Evolutionary conservation across 1,140 invertebrate species (phyloP).

Genomic region (Latrodectus geometricus): DNA sequence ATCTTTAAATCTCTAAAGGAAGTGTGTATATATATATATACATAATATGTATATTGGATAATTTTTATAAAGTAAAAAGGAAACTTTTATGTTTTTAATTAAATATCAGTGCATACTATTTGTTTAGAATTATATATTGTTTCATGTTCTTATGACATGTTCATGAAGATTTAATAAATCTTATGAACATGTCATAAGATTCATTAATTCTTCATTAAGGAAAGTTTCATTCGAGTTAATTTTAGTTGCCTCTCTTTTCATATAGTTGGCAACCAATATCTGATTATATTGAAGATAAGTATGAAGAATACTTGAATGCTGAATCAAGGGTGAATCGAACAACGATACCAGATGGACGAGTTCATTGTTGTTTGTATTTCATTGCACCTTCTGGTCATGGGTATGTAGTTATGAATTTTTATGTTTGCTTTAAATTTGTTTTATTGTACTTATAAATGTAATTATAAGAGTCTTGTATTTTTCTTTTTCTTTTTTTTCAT

Average conservation of each 20-base stretch:
- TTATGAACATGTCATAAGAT: too few relatives aligned
- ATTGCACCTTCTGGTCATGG: conserved; percentile 97
- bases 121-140: too few relatives aligned
- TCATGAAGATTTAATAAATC: too few relatives aligned
- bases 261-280: conserved; percentile 95
- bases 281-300: conserved; percentile 96
- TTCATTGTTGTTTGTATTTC: conserved; percentile 99
- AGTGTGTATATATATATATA: too few relatives aligned
- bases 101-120: too few relatives aligned
- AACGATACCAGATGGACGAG: conserved; percentile 75
- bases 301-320: conserved; percentile 95
- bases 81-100: too few relatives aligned
- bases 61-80: too few relatives aligned
- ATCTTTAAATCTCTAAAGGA: too few relatives aligned
- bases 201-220: too few relatives aligned
- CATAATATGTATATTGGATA: too few relatives aligned
- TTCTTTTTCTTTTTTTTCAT: not conserved
- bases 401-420: conserved; percentile 3
- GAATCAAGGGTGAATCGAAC: conserved; percentile 89
- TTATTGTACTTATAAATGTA: not conserved
- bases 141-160: too few relatives aligned
- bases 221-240: not conserved
- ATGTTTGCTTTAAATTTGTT: too few relatives aligned
- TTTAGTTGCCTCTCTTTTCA: conserved; percentile 65
- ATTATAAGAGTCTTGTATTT: not conserved